Evolutionary conservation across 2,113 vertebrate species (phyloP), one percentile per base, ranked within the genome.

Genomic region (Amblyornis subalaris): DNA sequence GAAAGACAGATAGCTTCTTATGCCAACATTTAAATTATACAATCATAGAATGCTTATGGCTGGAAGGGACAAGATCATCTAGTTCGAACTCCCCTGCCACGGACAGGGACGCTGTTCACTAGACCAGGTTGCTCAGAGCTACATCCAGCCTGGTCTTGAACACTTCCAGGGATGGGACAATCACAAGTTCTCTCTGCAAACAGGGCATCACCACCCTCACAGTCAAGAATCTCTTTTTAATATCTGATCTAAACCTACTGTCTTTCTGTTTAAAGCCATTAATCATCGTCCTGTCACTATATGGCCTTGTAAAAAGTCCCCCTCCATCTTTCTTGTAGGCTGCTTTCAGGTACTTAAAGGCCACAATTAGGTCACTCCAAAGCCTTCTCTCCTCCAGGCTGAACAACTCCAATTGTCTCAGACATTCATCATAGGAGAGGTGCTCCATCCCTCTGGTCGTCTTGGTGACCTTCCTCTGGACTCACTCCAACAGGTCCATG

Each of bases 1-100:
- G 42, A 62, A 95, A 85, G 66, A 93, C 50, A 31, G 40, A 90
- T 10, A 83, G 25, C 42, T 93, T 89, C 78, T 90, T 54, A 54
- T 10, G 88, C 6, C 35, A 86, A 67, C 0, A 3, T 60, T 67
- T 86, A 87, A 87, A 62, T 62, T 31, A 48, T 3, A 48, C 18
- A 33, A 42, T 54, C 21, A 54, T 3, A 67, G 24, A 74, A 75
- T 13, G 14, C 38, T 47, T 54, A 61, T 8, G 62, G 25, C n/a
- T 55, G 18, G 29, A 69, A 75, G 25, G 40, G 11, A 61, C 47
- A 75, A 54, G 9, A 35, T 26, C 14, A 61, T 31, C 31, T 33
- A 75, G 25, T 38, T 69, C n/a, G 14, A 62, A 42, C 1, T 3
- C 2, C 22, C 25, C 9, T 54, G 22, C 12, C 9, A 47, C 6